Percentiles rank a stretch among this genome's conserved stretches.
phyloP scores from a whole-genome alignment of 2,797 vertebrate genomes.

The Danio albolineatus region DNA sequence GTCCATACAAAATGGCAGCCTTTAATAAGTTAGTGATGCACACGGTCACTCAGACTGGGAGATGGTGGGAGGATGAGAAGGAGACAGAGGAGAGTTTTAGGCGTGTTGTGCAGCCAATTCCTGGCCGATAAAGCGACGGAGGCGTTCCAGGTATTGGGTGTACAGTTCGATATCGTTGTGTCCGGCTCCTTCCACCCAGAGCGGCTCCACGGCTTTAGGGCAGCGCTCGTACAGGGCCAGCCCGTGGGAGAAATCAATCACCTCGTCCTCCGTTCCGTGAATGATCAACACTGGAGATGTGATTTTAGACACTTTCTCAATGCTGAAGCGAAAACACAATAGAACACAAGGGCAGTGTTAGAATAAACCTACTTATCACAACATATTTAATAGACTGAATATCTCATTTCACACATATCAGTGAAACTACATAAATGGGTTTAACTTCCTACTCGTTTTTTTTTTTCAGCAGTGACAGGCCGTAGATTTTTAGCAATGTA shows the following conservation, averaged over 20 bases:
- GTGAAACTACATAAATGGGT: neutral
- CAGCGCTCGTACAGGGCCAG: constrained; percentile 93
- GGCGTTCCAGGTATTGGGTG: constrained; percentile 94
- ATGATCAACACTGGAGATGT: constrained; percentile 93
- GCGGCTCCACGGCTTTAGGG: constrained; percentile 92
- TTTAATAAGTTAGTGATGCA: constrained; percentile 7
- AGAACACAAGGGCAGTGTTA: neutral
- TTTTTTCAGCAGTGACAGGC: neutral
- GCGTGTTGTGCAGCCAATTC: constrained; percentile 84
- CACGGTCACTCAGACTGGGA: constrained; percentile 3
- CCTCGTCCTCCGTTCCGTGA: constrained; percentile 94
- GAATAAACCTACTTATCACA: neutral
- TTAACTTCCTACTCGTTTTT: neutral
- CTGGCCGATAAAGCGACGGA: constrained; percentile 91
- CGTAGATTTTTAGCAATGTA: neutral
- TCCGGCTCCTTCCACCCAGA: constrained; percentile 94
- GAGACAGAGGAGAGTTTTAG: constrained; percentile 67
- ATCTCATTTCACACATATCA: neutral
- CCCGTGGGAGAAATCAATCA: constrained; percentile 95
- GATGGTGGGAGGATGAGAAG: constrained; percentile 9
- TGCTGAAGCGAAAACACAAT: constrained; percentile 73
- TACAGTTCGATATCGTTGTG: constrained; percentile 97
- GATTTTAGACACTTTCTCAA: constrained; percentile 95
- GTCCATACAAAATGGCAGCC: constrained; percentile 30
- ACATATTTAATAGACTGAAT: neutral